Evolutionary conservation across 1,140 invertebrate genomes (phyloP).

Genomic region (Drosophila arawakana): DNA sequence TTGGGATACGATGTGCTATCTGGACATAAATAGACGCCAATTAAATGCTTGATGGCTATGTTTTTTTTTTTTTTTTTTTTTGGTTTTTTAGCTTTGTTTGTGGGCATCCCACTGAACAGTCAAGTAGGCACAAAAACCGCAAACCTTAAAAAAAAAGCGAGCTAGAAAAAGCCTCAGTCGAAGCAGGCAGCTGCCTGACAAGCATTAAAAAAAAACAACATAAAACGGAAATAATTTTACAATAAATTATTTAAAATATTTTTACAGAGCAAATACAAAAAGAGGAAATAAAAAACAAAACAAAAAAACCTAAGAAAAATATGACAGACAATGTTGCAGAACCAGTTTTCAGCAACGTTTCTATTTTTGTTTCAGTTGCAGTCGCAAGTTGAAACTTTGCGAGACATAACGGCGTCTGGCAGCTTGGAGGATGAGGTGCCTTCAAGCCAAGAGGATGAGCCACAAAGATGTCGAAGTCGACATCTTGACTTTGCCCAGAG

Average conservation of each 20-base stretch:
- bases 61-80: conserved; percentile 22
- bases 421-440: conserved; percentile 36
- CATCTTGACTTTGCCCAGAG: conserved; percentile 32
- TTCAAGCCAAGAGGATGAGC: conserved; percentile 17
- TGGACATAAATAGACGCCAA: conserved; percentile 81
- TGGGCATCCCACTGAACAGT: conserved; percentile 13
- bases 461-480: conserved; percentile 42
- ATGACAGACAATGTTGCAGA: conserved; percentile 55
- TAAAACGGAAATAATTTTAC: conserved; percentile 77
- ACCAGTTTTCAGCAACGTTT: conserved; percentile 41
- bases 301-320: conserved; percentile 42
- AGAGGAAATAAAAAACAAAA: conserved; percentile 3
- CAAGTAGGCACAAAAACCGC: conserved; percentile 9
- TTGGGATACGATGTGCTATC: conserved; percentile 68
- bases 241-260: conserved; percentile 75
- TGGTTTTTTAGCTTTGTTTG: neutral
- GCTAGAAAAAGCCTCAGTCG: conserved; percentile 12
- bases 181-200: conserved; percentile 24
- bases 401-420: conserved; percentile 77
- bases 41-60: conserved; percentile 73
- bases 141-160: neutral
- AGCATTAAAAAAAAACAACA: conserved; percentile 3
- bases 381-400: conserved; percentile 48
- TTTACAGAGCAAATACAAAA: conserved; percentile 8
- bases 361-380: conserved; percentile 9